A percentile compares a stretch with the other conserved stretches of the same genome.
These are phyloP conservation scores for Caenorhabditis sp. DNA, from an alignment of 2,888 invertebrate genomes.

Conservation along the genomic window DNA sequence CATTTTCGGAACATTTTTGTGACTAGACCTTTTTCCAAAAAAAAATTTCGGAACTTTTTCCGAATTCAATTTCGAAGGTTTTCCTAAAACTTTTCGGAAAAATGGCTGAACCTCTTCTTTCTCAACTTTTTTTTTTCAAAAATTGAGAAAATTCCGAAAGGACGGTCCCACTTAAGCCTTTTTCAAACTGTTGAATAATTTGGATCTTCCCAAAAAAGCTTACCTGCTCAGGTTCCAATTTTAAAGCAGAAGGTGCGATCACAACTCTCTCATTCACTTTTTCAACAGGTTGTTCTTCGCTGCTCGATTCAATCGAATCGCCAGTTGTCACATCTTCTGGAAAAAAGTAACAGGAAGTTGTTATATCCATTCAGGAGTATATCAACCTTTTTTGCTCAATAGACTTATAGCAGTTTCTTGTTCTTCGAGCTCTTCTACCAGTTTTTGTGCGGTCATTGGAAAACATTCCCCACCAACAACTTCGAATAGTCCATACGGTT, in stretches of 20 bases:
- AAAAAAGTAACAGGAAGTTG: not conserved
- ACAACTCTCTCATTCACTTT: conserved; percentile 9
- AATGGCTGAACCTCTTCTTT: no score
- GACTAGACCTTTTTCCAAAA: no score
- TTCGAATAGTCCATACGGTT: conserved; percentile 64
- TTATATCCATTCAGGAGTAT: not conserved
- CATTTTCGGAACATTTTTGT: no score
- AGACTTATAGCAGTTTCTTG: conserved; percentile 8
- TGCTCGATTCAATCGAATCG: conserved; percentile 2
- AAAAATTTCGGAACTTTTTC: no score
- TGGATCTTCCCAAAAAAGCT: no score
- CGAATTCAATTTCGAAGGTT: no score
- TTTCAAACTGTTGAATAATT: no score
- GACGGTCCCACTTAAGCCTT: no score
- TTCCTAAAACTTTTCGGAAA: no score
- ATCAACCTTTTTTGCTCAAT: not conserved
- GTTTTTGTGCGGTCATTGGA: conserved; percentile 25
- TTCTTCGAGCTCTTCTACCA: conserved; percentile 23
- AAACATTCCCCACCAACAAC: conserved; percentile 36
- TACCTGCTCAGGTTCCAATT: conserved; percentile 30
- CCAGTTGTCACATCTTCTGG: conserved; percentile 3
- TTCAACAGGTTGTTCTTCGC: not conserved
- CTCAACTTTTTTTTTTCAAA: no score
- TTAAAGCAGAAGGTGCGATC: conserved; percentile 34
- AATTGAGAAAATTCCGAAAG: no score